Evolutionary conservation across 2,888 invertebrate genomes (phyloP).

Genomic region (Andrena hattorfiana): DNA sequence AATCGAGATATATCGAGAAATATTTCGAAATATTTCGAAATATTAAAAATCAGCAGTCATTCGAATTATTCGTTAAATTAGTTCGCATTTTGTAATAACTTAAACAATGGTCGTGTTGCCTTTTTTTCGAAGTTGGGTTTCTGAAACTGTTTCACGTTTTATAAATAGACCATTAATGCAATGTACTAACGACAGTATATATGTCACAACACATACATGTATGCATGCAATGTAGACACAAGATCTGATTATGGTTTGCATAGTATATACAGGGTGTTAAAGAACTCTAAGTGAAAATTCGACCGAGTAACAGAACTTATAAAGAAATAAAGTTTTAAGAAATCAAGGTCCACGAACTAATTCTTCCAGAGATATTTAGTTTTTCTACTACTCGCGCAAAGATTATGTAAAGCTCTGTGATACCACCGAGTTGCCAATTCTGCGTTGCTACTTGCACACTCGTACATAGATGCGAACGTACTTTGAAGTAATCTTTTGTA

Average conservation of each 20-base stretch:
- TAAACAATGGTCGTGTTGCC: slow-evolving; percentile 6
- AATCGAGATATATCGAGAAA: background rate
- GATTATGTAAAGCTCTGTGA: no score
- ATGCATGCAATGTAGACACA: background rate
- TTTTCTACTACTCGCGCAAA: no score
- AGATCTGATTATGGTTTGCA: background rate
- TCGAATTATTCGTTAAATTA: slow-evolving; percentile 1
- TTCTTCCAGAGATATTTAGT: no score
- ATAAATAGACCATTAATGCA: slow-evolving; percentile 55
- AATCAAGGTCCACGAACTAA: no score
- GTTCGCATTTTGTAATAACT: slow-evolving; percentile 5
- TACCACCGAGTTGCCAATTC: no score
- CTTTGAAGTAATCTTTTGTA: no score
- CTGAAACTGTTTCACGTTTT: slow-evolving; percentile 41
- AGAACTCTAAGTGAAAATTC: background rate
- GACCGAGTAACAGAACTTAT: background rate
- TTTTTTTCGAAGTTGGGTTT: slow-evolving; percentile 23
- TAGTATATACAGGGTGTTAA: background rate
- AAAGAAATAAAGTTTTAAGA: background rate
- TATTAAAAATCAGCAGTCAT: background rate
- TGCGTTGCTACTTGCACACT: no score
- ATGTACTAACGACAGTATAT: slow-evolving; percentile 13
- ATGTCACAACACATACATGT: background rate
- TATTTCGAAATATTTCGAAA: background rate
- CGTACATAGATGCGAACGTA: no score